Base-by-base conservation (phyloP, 2,888 invertebrate species). In the Corythucha ciliata region DNA sequence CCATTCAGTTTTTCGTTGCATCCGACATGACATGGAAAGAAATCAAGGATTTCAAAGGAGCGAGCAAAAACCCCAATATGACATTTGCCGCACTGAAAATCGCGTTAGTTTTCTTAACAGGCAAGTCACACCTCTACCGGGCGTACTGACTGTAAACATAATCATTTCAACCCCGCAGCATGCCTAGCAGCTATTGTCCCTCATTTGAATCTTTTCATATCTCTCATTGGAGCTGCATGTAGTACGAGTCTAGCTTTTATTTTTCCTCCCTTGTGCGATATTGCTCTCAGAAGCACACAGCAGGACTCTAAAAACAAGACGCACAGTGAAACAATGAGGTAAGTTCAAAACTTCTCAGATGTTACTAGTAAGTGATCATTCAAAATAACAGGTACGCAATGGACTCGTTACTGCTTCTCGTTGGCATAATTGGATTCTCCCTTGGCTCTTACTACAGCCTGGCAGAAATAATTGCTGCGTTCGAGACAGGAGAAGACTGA, bases 1-100 rank as follows among this genome's bases (percentile, higher is more conserved):
- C 92, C 0, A 75, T 97, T 18, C 96, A 96, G 72, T 86, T 97
- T 61, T 62, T 61, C 69, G 93, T 97, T 33, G 91, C 96, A 0
- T 77, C 93, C 37, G 82, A 82, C 50, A 86, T 96, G 53, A 81
- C 91, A 62, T 90, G 88, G 85, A 90, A 93, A 0, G 67, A 70
- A 26, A 68, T 86, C 24, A 67, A 69, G 47, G 67, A 70, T 45
- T 69, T 72, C 59, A 72, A 75, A 41, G 78, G 76, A 6, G 70
- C 74, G 27, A 72, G 75, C 57, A 72, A 73, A 6, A 62, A 72
- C 61, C 79, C 79, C 0, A 69, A 79, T 0, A 61, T 74, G 24
- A 74, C 76, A 16, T 89, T 91, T 68, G 75, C 83, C 21, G 63
- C 73, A 4, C 85, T 85, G 64, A 75, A 92, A 52, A 76, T 81